These are phyloP conservation scores for Melinaea marsaeus DNA, from an alignment of 2,888 invertebrate species.

Conservation along the genomic window DNA sequence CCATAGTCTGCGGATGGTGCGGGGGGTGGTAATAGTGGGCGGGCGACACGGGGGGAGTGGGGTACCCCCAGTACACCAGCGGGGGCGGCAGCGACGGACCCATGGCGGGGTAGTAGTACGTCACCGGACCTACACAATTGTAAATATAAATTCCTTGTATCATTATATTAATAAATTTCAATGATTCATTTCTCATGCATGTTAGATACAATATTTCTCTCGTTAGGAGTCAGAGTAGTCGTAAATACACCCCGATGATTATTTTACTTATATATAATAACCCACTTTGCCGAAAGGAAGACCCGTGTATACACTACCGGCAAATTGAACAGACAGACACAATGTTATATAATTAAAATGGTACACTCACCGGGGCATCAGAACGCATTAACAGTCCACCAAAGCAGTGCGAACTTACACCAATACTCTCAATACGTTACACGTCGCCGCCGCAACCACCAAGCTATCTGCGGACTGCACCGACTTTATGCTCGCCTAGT, in stretches of 20 bases:
- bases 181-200: neutral
- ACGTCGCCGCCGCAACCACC: constrained; percentile 71
- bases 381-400: constrained; percentile 76
- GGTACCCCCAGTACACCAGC: constrained; percentile 95
- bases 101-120: constrained; percentile 76
- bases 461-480: constrained; percentile 74
- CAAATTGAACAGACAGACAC: constrained; percentile 28
- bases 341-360: constrained; percentile 57
- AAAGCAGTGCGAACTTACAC: constrained; percentile 77
- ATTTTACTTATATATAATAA: no score
- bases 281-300: no score
- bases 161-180: neutral
- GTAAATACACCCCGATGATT: no score
- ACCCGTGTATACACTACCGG: constrained; percentile 13
- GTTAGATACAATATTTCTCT: neutral
- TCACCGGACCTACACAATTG: constrained; percentile 64
- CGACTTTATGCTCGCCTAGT: constrained; percentile 72
- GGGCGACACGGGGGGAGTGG: constrained; percentile 95
- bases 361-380: constrained; percentile 74
- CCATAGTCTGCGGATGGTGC: constrained; percentile 70
- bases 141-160: no score
- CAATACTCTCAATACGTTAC: constrained; percentile 52
- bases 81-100: constrained; percentile 80
- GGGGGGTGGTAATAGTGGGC: constrained; percentile 89
- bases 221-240: no score